A percentile compares a stretch with the other conserved stretches of the same genome.
phyloP scores from a whole-genome alignment of 2,888 invertebrate species.

The Flexamia atlantica region DNA sequence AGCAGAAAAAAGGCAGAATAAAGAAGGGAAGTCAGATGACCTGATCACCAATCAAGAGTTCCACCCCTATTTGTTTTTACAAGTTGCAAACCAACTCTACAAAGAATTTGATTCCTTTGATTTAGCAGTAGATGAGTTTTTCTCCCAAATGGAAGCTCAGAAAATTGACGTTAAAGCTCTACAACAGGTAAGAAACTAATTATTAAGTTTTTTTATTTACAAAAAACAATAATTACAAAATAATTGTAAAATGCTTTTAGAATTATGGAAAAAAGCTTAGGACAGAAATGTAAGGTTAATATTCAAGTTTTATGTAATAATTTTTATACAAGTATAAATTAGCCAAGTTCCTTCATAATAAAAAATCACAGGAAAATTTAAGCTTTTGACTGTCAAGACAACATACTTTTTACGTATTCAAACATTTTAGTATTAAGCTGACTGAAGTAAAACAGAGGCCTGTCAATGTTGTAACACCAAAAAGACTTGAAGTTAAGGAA shows the following conservation, averaged over 20 bases:
- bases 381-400: too few species aligned
- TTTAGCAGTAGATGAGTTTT: slow-evolving; percentile 96
- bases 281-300: background rate
- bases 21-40: slow-evolving; percentile 76
- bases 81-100: slow-evolving; percentile 80
- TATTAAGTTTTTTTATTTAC: background rate
- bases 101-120: slow-evolving; percentile 88
- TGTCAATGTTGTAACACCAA: too few species aligned
- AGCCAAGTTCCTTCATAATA: too few species aligned
- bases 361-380: too few species aligned
- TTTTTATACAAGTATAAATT: too few species aligned
- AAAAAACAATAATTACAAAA: slow-evolving; percentile 24
- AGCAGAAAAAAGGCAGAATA: slow-evolving; percentile 82
- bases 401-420: too few species aligned
- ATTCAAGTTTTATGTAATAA: too few species aligned
- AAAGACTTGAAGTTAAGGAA: too few species aligned
- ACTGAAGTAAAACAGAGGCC: too few species aligned
- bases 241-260: background rate
- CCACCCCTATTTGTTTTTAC: slow-evolving; percentile 91
- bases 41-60: slow-evolving; percentile 94
- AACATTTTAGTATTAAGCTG: too few species aligned
- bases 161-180: slow-evolving; percentile 92
- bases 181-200: slow-evolving; percentile 75
- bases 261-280: background rate
- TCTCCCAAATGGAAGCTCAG: slow-evolving; percentile 95